phyloP scores from a whole-genome alignment of 2,888 invertebrate species.

The Odontomyia ornata region DNA sequence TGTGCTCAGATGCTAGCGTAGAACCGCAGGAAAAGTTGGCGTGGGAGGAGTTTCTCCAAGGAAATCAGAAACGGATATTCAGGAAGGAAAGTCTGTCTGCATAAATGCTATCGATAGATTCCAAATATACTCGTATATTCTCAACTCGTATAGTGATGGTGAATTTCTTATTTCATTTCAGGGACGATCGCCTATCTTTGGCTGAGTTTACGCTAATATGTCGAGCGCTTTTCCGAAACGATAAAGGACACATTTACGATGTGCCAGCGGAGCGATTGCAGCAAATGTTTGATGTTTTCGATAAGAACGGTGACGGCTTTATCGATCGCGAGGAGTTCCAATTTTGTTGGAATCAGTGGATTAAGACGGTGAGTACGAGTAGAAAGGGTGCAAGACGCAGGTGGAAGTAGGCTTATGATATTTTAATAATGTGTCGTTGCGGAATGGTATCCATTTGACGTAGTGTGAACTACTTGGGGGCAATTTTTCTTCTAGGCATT shows the following conservation, averaged over 20 bases:
- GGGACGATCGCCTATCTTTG: slow-evolving; percentile 80
- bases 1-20: neutral
- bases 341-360: slow-evolving; percentile 91
- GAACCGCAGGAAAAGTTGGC: too few relatives aligned
- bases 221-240: slow-evolving; percentile 86
- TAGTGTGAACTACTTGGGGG: too few relatives aligned
- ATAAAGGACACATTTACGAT: slow-evolving; percentile 83
- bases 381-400: too few relatives aligned
- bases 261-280: slow-evolving; percentile 75
- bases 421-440: too few relatives aligned
- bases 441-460: too few relatives aligned
- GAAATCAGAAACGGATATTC: slow-evolving; percentile 1
- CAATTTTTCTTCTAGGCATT: too few relatives aligned
- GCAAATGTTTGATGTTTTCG: slow-evolving; percentile 84
- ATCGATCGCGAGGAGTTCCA: slow-evolving; percentile 85
- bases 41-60: too few relatives aligned
- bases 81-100: neutral
- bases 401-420: too few relatives aligned
- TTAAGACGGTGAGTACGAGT: slow-evolving; percentile 79
- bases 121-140: too few relatives aligned
- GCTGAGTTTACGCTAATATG: slow-evolving; percentile 84
- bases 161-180: slow-evolving; percentile 57
- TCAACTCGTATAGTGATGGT: neutral
- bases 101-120: neutral
- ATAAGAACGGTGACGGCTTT: slow-evolving; percentile 77